Conservation (phyloP, 1,140 invertebrate genomes). For the Rhynchophorus ferrugineus region DNA sequence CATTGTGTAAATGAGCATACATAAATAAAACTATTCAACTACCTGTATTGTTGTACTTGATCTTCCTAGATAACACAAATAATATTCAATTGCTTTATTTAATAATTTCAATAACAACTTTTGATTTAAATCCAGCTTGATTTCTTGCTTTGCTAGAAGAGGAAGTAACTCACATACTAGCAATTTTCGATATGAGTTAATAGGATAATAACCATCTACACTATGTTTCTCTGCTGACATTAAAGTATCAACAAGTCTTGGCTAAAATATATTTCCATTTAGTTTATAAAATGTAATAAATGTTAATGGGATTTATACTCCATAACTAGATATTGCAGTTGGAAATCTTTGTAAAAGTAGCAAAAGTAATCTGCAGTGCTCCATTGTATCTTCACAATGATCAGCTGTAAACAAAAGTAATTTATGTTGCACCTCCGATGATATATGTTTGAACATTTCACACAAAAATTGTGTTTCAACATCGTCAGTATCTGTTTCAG, state of each 20-base stretch:
- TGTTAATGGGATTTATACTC: constrained; percentile 45
- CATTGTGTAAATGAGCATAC: neutral
- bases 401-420: constrained; percentile 74
- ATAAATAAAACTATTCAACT: constrained; percentile 5
- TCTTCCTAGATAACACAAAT: constrained; percentile 40
- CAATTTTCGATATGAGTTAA: constrained; percentile 66
- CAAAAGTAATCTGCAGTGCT: constrained; percentile 73
- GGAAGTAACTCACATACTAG: constrained; percentile 69
- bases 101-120: constrained; percentile 59
- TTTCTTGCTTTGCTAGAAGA: constrained; percentile 52
- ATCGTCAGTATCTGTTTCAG: constrained; percentile 47
- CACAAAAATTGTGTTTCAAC: constrained; percentile 47
- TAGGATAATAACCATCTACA: constrained; percentile 48
- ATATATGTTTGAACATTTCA: constrained; percentile 43
- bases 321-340: constrained; percentile 65
- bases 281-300: constrained; percentile 17
- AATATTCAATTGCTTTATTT: constrained; percentile 52
- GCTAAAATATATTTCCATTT: too few relatives aligned
- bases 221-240: constrained; percentile 69
- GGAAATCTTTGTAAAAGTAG: constrained; percentile 74
- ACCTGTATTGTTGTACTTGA: constrained; percentile 26
- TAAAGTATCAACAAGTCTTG: constrained; percentile 63
- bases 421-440: constrained; percentile 62
- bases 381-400: constrained; percentile 78
- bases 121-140: constrained; percentile 50